Evolutionary conservation across 1,140 invertebrate genomes (phyloP).

Genomic region (Drosophila auraria): DNA sequence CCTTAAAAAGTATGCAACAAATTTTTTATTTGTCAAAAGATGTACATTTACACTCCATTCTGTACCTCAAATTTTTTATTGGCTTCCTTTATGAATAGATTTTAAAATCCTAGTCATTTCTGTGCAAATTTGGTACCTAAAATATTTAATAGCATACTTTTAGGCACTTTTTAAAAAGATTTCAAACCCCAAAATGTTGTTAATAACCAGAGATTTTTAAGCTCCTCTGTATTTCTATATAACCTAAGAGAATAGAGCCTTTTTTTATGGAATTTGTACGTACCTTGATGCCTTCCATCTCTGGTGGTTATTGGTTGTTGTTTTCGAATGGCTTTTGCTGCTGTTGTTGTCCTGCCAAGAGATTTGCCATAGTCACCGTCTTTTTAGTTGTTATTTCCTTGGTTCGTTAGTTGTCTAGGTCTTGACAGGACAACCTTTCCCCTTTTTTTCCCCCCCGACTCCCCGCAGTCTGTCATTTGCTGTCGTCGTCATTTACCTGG

Average conservation of each 20-base stretch:
- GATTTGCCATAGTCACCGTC: slow-evolving; percentile 69
- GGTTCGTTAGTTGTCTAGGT: slow-evolving; percentile 66
- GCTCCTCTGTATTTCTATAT: neutral
- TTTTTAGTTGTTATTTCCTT: slow-evolving; percentile 65
- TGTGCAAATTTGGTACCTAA: no score
- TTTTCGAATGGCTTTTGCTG: slow-evolving; percentile 23
- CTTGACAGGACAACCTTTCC: slow-evolving; percentile 61
- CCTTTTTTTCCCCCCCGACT: neutral
- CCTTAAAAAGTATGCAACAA: no score
- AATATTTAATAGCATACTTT: no score
- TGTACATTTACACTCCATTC: no score
- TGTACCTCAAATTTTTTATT: no score
- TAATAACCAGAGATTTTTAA: no score
- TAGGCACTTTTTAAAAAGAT: no score
- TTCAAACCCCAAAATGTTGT: no score
- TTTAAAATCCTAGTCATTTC: no score
- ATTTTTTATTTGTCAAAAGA: no score
- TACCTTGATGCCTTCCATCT: neutral
- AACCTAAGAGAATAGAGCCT: neutral
- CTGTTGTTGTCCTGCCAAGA: slow-evolving; percentile 52
- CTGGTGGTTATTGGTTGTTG: slow-evolving; percentile 18
- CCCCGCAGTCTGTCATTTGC: slow-evolving; percentile 39
- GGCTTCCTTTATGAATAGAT: no score
- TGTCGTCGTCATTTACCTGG: slow-evolving; percentile 39
- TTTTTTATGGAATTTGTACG: neutral